phyloP scores from a whole-genome alignment of 2,113 vertebrate genomes.

The Nothobranchius furzeri region DNA sequence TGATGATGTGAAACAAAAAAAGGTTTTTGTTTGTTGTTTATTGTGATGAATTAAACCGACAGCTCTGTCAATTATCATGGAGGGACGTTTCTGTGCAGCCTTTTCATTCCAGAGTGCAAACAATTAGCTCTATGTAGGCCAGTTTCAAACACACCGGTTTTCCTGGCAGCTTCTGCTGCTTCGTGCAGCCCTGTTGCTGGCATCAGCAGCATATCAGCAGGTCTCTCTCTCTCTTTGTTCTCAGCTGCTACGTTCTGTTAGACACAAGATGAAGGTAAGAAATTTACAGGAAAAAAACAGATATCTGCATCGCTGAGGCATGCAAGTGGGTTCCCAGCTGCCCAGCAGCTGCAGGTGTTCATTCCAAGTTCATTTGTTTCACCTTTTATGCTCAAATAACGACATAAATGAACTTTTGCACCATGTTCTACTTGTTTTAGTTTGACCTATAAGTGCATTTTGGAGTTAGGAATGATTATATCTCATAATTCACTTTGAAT shows the following conservation, averaged over 20 bases:
- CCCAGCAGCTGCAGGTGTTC: slow-evolving; percentile 32
- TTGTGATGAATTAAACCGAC: slow-evolving; percentile 15
- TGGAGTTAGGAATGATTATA: too few species aligned
- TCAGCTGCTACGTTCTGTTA: slow-evolving; percentile 46
- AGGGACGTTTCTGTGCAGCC: slow-evolving; percentile 30
- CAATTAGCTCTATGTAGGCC: slow-evolving; percentile 60
- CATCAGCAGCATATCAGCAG: slow-evolving; percentile 58
- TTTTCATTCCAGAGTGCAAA: slow-evolving; percentile 48
- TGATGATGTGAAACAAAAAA: not conserved
- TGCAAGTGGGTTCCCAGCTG: slow-evolving; percentile 15
- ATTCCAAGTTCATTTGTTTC: slow-evolving; percentile 1
- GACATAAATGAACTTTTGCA: too few species aligned
- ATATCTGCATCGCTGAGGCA: slow-evolving; percentile 17
- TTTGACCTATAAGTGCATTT: too few species aligned
- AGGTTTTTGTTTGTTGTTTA: slow-evolving; percentile 11
- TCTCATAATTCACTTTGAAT: too few species aligned
- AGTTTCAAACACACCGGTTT: slow-evolving; percentile 52
- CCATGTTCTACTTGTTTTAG: too few species aligned
- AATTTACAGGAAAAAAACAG: slow-evolving; percentile 1
- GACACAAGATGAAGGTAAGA: slow-evolving; percentile 44
- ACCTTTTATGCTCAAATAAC: too few species aligned
- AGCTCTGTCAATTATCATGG: slow-evolving; percentile 42
- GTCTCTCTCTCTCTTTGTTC: slow-evolving; percentile 56
- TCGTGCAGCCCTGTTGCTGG: slow-evolving; percentile 48
- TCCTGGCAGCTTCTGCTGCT: slow-evolving; percentile 53